Evolutionary conservation across 2,113 vertebrate species (phyloP).

Genomic region (Axis porcinus): DNA sequence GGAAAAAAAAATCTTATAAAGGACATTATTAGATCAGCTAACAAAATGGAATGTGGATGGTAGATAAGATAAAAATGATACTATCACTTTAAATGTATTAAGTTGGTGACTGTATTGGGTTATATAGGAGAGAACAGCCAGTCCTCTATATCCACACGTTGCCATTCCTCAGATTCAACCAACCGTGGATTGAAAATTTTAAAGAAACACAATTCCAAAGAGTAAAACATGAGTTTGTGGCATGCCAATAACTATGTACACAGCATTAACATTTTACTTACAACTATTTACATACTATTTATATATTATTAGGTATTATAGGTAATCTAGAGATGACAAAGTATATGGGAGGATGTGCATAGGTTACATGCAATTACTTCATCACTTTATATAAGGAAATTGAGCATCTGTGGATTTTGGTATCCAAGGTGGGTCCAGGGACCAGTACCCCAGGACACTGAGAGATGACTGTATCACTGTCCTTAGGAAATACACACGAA

Average conservation of each 20-base stretch:
- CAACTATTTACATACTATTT: neutral
- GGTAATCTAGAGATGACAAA: neutral
- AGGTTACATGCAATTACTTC: neutral
- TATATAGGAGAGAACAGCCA: neutral
- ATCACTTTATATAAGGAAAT: neutral
- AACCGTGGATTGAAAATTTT: neutral
- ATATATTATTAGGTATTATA: neutral
- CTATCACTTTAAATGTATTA: neutral
- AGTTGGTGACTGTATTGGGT: neutral
- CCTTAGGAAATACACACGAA: neutral
- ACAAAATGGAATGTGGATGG: neutral
- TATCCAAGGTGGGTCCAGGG: neutral
- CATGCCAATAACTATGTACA: neutral
- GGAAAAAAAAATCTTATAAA: neutral
- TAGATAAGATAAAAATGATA: neutral
- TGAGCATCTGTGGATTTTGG: neutral
- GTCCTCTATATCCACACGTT: neutral
- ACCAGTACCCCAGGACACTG: neutral
- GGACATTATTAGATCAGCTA: neutral
- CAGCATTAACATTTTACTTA: neutral
- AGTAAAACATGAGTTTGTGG: neutral
- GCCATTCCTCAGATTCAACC: neutral
- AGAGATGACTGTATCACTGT: neutral
- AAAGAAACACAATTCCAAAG: neutral
- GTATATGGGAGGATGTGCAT: neutral